Conservation (phyloP, 30 jellyfish, hydroid and myxozoan genomes). For the Pseudorhiza aurosa region DNA sequence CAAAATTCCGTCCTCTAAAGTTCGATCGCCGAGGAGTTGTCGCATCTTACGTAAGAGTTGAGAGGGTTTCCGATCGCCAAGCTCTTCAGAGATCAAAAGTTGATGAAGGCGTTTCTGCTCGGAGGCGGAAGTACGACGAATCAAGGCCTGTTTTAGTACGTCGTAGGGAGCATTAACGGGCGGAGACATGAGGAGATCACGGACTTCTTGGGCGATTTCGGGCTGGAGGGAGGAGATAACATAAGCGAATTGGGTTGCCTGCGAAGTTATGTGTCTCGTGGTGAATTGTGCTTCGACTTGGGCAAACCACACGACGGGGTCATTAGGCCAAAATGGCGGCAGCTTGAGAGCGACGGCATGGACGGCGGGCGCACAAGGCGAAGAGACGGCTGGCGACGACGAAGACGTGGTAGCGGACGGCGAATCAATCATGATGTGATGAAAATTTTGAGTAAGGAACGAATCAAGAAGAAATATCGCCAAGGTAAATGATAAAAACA, state of each 20-base stretch:
- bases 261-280: conserved; percentile 7
- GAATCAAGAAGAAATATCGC: too few species aligned
- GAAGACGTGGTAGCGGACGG: conserved; percentile 5
- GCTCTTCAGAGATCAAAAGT: conserved; percentile 21
- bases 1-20: conserved; percentile 20
- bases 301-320: conserved; percentile 27
- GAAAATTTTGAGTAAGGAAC: too few species aligned
- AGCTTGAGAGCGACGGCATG: conserved; percentile 5
- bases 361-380: neutral
- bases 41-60: conserved; percentile 10
- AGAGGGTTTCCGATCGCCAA: conserved; percentile 36
- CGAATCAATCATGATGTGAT: too few species aligned
- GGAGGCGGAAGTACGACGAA: neutral
- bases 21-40: conserved; percentile 30
- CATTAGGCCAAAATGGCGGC: conserved; percentile 51
- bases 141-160: neutral
- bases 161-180: conserved; percentile 4
- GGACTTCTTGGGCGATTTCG: conserved; percentile 32
- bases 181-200: conserved; percentile 13
- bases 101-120: too few species aligned
- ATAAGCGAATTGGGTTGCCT: conserved; percentile 2
- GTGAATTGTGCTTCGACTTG: conserved; percentile 28
- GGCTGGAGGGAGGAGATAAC: conserved; percentile 16
- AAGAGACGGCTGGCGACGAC: neutral
- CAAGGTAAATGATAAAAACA: too few species aligned